phyloP scores from a whole-genome alignment of 2,797 vertebrate genomes.

The Parotocinclus haroldoi region DNA sequence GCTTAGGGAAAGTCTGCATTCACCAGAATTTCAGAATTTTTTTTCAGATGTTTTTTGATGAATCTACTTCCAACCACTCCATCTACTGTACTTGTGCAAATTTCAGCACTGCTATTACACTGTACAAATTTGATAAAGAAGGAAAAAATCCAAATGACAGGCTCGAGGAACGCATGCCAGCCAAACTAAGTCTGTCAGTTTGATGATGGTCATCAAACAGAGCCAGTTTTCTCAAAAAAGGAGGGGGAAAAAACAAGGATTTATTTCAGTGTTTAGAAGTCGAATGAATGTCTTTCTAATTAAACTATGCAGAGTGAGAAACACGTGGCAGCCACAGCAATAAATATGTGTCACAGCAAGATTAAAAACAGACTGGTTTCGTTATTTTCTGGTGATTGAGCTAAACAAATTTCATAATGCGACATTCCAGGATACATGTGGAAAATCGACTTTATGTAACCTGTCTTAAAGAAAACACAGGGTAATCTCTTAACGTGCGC shows the following conservation, averaged over 20 bases:
- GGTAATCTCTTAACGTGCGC: slow-evolving; percentile 40
- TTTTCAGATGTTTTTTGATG: no score
- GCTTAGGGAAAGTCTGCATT: no score
- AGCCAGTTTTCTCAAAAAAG: slow-evolving; percentile 31
- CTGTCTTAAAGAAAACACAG: slow-evolving; percentile 35
- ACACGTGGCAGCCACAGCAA: slow-evolving; percentile 19
- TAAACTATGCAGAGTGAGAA: slow-evolving; percentile 27
- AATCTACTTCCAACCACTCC: no score
- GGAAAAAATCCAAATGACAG: slow-evolving; percentile 19
- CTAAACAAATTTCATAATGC: slow-evolving; percentile 39
- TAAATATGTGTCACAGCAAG: slow-evolving; percentile 33
- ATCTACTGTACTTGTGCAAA: no score
- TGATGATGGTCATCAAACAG: slow-evolving; percentile 34
- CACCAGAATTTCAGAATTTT: no score
- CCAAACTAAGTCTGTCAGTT: slow-evolving; percentile 48
- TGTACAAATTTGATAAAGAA: no score
- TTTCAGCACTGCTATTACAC: no score
- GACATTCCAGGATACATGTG: slow-evolving; percentile 22
- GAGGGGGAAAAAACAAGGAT: slow-evolving; percentile 20
- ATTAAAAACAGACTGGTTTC: slow-evolving; percentile 40
- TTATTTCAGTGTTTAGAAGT: slow-evolving; percentile 28
- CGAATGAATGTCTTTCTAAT: slow-evolving; percentile 39
- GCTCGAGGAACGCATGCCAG: slow-evolving; percentile 11
- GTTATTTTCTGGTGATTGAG: slow-evolving; percentile 36
- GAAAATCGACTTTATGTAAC: slow-evolving; percentile 38